These are phyloP conservation scores for Acrobasis suavella DNA, from an alignment of 2,888 invertebrate species.

Conservation along the genomic window DNA sequence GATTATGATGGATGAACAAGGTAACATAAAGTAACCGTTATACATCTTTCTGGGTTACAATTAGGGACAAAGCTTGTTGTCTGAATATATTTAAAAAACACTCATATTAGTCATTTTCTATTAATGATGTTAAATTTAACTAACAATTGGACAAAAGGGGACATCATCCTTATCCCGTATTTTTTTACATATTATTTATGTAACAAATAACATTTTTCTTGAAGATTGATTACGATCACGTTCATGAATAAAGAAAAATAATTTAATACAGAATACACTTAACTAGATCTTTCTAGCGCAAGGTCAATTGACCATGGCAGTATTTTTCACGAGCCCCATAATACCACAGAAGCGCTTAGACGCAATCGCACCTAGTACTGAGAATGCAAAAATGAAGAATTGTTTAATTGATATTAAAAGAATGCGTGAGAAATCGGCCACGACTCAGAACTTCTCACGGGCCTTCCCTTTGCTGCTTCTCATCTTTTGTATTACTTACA, in stretches of 20 bases:
- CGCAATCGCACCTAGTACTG: conserved; percentile 32
- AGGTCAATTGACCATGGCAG: conserved; percentile 26
- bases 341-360: conserved; percentile 5
- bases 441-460: conserved; percentile 47
- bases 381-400: conserved; percentile 49
- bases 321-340: neutral
- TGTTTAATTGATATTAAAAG: conserved; percentile 57
- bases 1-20: conserved; percentile 20
- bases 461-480: conserved; percentile 43
- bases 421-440: conserved; percentile 63
- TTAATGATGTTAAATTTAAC: no score
- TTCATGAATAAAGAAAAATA: neutral
- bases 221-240: neutral
- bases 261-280: neutral
- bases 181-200: no score
- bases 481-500: neutral
- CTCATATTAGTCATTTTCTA: no score
- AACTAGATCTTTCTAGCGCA: conserved; percentile 22
- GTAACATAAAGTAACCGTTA: conserved; percentile 4
- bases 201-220: neutral
- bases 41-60: neutral
- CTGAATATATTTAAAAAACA: no score
- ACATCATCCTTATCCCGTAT: no score
- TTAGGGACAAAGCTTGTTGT: neutral
- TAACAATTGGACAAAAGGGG: no score